These are phyloP conservation scores for Oreamnos americanus DNA, from an alignment of 2,113 vertebrate genomes.

Conservation along the genomic window DNA sequence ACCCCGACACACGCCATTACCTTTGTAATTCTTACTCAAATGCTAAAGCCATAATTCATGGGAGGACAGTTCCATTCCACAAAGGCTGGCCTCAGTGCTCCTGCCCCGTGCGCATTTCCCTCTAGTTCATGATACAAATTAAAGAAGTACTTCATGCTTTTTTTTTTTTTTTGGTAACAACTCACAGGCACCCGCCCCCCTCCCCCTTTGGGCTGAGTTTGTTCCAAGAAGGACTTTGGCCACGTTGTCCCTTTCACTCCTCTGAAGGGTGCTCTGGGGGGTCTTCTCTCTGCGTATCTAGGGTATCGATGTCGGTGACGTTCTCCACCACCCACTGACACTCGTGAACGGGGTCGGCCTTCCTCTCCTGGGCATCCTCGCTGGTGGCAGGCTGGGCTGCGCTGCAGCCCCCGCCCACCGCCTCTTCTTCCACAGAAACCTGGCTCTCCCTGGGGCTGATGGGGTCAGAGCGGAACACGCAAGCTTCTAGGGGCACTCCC, in stretches of 20 bases:
- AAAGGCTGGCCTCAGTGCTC: slow-evolving; percentile 36
- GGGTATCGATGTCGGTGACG: rapidly evolving
- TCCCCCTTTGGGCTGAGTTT: not conserved
- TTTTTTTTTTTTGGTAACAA: not conserved
- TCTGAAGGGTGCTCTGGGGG: slow-evolving; percentile 32
- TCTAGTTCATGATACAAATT: slow-evolving; percentile 34
- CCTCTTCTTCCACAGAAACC: not conserved
- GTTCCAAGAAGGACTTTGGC: not conserved
- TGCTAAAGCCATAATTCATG: slow-evolving; percentile 9
- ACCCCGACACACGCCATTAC: not conserved
- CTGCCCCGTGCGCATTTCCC: not conserved
- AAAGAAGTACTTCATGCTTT: not conserved
- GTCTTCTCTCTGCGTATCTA: not conserved
- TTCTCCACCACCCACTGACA: slow-evolving; percentile 19
- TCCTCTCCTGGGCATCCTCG: not conserved
- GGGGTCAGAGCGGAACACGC: not conserved
- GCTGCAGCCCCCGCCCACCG: rapidly evolving
- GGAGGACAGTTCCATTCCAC: not conserved
- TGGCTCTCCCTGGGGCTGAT: not conserved
- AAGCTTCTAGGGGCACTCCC: not conserved
- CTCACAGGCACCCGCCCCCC: slow-evolving; percentile 52
- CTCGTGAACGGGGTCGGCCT: not conserved
- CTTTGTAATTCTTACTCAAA: slow-evolving; percentile 43
- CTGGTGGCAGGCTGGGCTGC: rapidly evolving
- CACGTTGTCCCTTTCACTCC: slow-evolving; percentile 46